Evolutionary conservation across 2,797 vertebrate genomes (phyloP), one percentile per base, ranked within the genome.

Genomic region (Sphenodon punctatus): DNA sequence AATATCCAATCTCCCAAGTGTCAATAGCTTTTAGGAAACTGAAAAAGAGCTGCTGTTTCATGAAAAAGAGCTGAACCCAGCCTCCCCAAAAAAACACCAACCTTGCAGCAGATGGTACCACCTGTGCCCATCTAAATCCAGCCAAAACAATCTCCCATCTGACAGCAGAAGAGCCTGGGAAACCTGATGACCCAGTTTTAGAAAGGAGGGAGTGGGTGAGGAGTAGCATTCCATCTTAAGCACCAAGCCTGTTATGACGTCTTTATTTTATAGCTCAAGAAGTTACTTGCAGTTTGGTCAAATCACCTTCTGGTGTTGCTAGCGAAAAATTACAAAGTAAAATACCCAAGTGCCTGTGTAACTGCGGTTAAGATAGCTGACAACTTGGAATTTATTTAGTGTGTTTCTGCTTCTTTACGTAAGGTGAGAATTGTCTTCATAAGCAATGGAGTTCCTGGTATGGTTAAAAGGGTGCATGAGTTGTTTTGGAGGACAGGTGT

Each of bases 141-240:
- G 82, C 88, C 86, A 89, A 91, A 90, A 78, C 71, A 80, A 41
- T 3, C 1, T 91, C 80, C 82, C 63, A 46, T 80, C 88, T 89
- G 51, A 39, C n/a, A 79, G 32, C 61, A 17, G 80, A 73, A 82
- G 82, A 91, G 83, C 59, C 38, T 83, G 68, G 84, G 85, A 87
- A 86, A 92, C 83, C 67, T 81, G 66, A 81, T 89, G 78, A 84
- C 67, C 88, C 70, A 75, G 78, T 80, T 51, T 83, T 71, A 87
- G 82, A 77, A 86, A 80, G 77, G 0, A 80, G 75, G 63, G 77
- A 88, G 68, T 70, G 38, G 79, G 59, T 39, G 68, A 84, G 14
- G 30, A 49, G 38, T 14, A 88, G 78, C 84, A 84, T 88, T 80
- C 78, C 92, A 85, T 88, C 86, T 87, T 6, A 0, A 49, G 2